phyloP scores from a whole-genome alignment of 2,113 vertebrate species.

The Synodontis membranacea region DNA sequence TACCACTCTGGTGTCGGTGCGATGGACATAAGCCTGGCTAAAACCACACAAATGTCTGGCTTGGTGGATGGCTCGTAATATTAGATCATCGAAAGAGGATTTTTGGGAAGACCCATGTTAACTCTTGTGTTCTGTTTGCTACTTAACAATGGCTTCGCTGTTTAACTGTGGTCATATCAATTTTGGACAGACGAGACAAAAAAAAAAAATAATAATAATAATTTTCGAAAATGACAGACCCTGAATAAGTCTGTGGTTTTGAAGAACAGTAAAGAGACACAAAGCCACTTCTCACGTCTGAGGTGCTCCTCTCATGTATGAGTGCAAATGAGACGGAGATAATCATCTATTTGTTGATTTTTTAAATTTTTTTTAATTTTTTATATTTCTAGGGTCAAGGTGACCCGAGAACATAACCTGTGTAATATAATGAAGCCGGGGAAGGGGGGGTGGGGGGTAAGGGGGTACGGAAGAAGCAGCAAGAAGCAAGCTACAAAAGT shows the following conservation, averaged over 20 bases:
- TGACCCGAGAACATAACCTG: background rate
- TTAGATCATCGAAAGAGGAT: constrained; percentile 24
- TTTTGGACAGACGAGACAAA: background rate
- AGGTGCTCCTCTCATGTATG: background rate
- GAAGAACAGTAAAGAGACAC: background rate
- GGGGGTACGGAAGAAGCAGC: background rate
- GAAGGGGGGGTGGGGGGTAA: too few species aligned
- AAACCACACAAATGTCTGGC: constrained; percentile 52
- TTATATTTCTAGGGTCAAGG: background rate
- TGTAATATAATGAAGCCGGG: background rate
- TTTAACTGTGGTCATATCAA: background rate
- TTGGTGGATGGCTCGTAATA: constrained; percentile 42
- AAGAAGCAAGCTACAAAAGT: too few species aligned
- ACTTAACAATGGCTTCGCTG: background rate
- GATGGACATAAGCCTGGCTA: constrained; percentile 45
- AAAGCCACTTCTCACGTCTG: background rate
- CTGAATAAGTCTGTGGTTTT: background rate
- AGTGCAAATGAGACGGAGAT: background rate
- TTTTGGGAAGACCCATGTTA: background rate
- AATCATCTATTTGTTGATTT: background rate
- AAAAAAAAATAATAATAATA: too few species aligned
- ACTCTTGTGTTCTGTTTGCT: background rate
- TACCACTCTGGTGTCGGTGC: constrained; percentile 31
- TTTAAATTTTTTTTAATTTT: background rate
- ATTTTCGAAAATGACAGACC: background rate